Base-by-base conservation (phyloP, 2,888 invertebrate genomes). In the Endomychus coccineus region DNA sequence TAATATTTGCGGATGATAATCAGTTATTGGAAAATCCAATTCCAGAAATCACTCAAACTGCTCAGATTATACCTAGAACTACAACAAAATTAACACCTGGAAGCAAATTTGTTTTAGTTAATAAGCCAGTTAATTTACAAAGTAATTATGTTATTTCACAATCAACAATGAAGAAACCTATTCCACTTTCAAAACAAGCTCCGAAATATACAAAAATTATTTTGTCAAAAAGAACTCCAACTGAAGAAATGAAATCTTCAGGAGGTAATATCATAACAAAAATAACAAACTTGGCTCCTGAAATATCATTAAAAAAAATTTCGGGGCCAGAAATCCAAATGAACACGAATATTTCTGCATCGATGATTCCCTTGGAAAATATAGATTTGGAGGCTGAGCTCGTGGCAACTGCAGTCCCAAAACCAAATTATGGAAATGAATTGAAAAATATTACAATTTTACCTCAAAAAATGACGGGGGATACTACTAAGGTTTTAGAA, bases 1-100 rank as follows among this genome's bases (percentile, higher is more conserved):
- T 78, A 46, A 73, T 78, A 39, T 78, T 78, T 54, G 78, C 78
- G 1, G 78, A 78, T 46, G 77, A 74, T 44, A 60, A 64, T 36
- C 58, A 64, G 45, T 47, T 64, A 7, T 41, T 61, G 9, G 61
- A 59, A 25, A 41, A 42, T 2, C 31, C 45, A 11, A 37, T 39
- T 2, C 27, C 11, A 10, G 28, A 34, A 10, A 15, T 24, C 3
- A 2, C 19, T n/a, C 30, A 34, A 29, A 27, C 39, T 9, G 31
- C 37, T 14, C 11, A 35, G 1, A 12, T 17, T 6, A 19, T 38
- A 7, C 25, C 45, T 23, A 15, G 39, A 6, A 10, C 34, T 1
- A 9, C 22, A 4, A 32, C 36, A 16, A 32, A 28, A 13, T 16
- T 32, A 29, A 25, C 42, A 3, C 28, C 44, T 4, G 40, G 43